A percentile compares a stretch with the other conserved stretches of the same genome.
Conservation (phyloP, 2,888 invertebrate species). For the Mesopsocus fuscifrons region DNA sequence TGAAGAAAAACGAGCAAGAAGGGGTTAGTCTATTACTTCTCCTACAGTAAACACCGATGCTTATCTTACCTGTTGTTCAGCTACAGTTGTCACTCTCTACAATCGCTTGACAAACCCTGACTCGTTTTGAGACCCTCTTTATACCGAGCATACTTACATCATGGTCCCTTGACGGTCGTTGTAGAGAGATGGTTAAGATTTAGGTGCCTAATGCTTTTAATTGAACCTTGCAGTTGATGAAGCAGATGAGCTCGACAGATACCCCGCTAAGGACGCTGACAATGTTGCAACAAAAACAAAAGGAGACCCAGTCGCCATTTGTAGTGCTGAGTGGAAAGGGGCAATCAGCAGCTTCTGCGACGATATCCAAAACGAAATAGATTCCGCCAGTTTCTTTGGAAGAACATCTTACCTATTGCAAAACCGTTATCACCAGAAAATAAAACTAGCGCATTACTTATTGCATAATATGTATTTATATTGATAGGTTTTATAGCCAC, state of each 20-base stretch:
- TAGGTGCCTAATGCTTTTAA: constrained; percentile 2
- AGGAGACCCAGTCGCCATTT: constrained; percentile 81
- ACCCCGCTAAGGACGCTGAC: constrained; percentile 90
- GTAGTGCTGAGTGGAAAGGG: constrained; percentile 83
- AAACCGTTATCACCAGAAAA: no score
- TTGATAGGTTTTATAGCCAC: no score
- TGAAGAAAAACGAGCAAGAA: constrained; percentile 87
- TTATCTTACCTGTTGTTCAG: constrained; percentile 8
- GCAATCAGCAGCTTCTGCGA: constrained; percentile 35
- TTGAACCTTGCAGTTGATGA: constrained; percentile 51
- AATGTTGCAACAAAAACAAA: constrained; percentile 89
- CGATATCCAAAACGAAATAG: constrained; percentile 28
- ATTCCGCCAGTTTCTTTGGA: no score
- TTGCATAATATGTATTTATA: no score
- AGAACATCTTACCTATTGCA: no score
- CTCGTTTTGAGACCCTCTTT: no score
- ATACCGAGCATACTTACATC: no score
- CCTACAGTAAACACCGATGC: not conserved
- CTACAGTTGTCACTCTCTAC: constrained; percentile 1
- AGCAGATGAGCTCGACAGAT: constrained; percentile 94
- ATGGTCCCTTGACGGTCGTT: no score
- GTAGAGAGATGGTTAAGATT: no score
- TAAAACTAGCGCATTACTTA: no score
- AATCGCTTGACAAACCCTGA: not conserved
- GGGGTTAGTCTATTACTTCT: constrained; percentile 47